Evolutionary conservation across 2,797 vertebrate genomes (phyloP).

Genomic region (Schizopygopsis malacanthus): DNA sequence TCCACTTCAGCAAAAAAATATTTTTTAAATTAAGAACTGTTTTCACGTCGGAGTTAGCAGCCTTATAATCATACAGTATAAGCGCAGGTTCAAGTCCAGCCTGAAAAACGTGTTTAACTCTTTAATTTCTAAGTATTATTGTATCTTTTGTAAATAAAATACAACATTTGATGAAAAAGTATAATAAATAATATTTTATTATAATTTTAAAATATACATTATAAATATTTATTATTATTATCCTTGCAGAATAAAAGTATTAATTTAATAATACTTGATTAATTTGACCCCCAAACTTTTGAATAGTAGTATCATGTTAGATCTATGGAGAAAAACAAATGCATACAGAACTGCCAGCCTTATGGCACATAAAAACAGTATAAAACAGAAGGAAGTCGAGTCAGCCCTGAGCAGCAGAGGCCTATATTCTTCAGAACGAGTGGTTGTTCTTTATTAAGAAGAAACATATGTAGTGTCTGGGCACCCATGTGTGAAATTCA

Average conservation of each 20-base stretch:
- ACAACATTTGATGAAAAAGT: neutral
- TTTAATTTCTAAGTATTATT: neutral
- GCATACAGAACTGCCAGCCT: neutral
- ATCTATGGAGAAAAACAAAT: neutral
- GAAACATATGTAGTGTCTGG: slow-evolving; percentile 80
- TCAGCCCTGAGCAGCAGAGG: slow-evolving; percentile 61
- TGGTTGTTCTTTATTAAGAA: slow-evolving; percentile 76
- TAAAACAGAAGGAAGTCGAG: neutral
- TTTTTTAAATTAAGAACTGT: neutral
- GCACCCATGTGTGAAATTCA: slow-evolving; percentile 84
- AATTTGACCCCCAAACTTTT: neutral
- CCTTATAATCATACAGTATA: neutral
- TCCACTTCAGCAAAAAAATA: neutral
- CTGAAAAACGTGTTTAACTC: neutral
- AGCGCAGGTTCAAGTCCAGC: neutral
- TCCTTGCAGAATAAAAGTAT: neutral
- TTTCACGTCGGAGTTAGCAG: neutral
- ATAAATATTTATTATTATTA: neutral
- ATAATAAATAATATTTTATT: too few species aligned
- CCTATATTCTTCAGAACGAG: slow-evolving; percentile 66
- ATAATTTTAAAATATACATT: too few species aligned
- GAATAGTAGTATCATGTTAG: neutral
- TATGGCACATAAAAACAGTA: neutral
- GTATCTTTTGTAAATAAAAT: neutral
- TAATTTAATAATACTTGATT: neutral